These are phyloP conservation scores for Entomyzon cyanotis DNA, from an alignment of 2,113 vertebrate species.

Conservation along the genomic window DNA sequence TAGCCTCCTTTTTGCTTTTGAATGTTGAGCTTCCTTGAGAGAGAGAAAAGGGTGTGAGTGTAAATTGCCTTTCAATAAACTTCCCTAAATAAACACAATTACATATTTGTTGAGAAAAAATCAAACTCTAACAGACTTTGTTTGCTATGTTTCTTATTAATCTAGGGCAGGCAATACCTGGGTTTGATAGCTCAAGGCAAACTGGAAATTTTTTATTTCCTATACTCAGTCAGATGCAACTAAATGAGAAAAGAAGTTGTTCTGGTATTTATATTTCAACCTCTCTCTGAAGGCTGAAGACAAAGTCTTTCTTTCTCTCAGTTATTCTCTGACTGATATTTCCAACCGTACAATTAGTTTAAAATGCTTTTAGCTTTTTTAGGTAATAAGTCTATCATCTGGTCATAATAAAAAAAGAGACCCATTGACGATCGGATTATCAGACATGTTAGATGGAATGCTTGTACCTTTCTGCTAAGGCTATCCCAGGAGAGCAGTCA, in stretches of 20 bases:
- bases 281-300: background rate
- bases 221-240: background rate
- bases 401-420: background rate
- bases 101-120: background rate
- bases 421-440: background rate
- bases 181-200: background rate
- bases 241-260: background rate
- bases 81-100: background rate
- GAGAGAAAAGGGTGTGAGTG: background rate
- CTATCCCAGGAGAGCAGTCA: background rate
- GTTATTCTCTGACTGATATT: background rate
- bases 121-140: background rate
- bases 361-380: background rate
- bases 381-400: background rate
- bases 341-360: background rate
- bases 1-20: background rate
- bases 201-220: background rate
- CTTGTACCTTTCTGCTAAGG: background rate
- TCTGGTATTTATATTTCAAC: background rate
- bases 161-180: background rate
- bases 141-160: background rate
- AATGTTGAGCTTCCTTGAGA: background rate
- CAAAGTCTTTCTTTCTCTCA: background rate
- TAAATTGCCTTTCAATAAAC: background rate
- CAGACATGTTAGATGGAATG: accelerated